Conservation (phyloP, 2,888 invertebrate species). For the Aromia moschata region DNA sequence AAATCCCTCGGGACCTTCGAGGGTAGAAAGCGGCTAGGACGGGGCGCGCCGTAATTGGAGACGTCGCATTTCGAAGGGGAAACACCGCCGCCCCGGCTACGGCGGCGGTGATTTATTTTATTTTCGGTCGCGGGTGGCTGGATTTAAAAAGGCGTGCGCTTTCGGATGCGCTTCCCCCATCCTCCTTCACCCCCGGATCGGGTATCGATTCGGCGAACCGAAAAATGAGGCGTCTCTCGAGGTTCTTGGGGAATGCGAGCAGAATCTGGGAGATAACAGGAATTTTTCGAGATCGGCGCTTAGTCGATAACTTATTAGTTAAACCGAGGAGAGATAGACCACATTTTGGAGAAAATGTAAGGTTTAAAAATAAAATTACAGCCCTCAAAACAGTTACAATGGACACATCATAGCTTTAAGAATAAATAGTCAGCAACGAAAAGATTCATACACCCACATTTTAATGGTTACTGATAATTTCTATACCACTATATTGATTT, state of each 20-base stretch:
- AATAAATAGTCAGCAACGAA: too few relatives aligned
- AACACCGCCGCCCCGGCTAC: constrained; percentile 34
- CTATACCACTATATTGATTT: too few relatives aligned
- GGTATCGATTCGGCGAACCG: constrained; percentile 52
- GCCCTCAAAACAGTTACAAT: too few relatives aligned
- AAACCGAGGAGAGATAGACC: too few relatives aligned
- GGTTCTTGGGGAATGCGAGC: background rate
- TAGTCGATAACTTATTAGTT: too few relatives aligned
- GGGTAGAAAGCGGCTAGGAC: constrained; percentile 38
- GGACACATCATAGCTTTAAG: too few relatives aligned
- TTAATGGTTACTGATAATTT: too few relatives aligned
- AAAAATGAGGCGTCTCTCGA: constrained; percentile 33
- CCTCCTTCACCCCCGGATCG: too few relatives aligned
- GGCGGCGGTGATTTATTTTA: constrained; percentile 55
- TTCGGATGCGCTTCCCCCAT: constrained; percentile 39
- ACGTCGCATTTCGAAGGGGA: constrained; percentile 50
- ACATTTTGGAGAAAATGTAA: too few relatives aligned
- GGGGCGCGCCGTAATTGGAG: constrained; percentile 46
- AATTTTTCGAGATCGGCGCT: background rate
- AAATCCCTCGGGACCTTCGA: constrained; percentile 38
- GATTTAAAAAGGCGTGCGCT: constrained; percentile 55
- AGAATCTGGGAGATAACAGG: background rate
- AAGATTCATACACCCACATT: too few relatives aligned
- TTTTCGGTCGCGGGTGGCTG: constrained; percentile 54
- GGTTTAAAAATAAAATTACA: too few relatives aligned